Conservation (phyloP, 2,113 vertebrate species). For the Chionomys nivalis region DNA sequence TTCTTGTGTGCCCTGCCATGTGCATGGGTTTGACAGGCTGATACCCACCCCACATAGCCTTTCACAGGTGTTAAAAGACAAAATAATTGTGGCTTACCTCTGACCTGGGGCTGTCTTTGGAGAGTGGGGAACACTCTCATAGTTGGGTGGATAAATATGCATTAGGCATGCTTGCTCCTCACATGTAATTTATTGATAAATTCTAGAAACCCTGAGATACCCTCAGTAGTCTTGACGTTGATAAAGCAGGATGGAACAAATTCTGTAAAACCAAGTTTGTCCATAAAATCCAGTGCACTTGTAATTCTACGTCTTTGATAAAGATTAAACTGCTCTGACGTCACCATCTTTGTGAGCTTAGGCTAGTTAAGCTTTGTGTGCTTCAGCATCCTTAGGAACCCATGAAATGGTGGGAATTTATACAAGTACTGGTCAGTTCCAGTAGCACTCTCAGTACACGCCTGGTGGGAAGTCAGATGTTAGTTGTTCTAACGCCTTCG, state of each 20-base stretch:
- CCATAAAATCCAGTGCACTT: not conserved
- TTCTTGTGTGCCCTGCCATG: not conserved
- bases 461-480: not conserved
- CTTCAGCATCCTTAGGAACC: not conserved
- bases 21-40: not conserved
- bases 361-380: not conserved
- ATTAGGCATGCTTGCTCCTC: not conserved
- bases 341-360: not conserved
- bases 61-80: conserved; percentile 9
- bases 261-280: not conserved
- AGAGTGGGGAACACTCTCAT: not conserved
- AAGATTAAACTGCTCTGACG: not conserved
- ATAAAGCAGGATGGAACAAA: not conserved
- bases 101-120: not conserved
- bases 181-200: not conserved
- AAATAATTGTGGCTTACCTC: not conserved
- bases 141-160: not conserved
- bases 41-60: not conserved
- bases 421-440: not conserved
- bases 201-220: not conserved
- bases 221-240: not conserved
- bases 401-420: not conserved
- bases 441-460: not conserved
- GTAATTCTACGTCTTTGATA: not conserved
- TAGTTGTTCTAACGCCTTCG: not conserved